Base-by-base conservation (phyloP, 2,888 invertebrate species). In the Trissolcus japonicus region DNA sequence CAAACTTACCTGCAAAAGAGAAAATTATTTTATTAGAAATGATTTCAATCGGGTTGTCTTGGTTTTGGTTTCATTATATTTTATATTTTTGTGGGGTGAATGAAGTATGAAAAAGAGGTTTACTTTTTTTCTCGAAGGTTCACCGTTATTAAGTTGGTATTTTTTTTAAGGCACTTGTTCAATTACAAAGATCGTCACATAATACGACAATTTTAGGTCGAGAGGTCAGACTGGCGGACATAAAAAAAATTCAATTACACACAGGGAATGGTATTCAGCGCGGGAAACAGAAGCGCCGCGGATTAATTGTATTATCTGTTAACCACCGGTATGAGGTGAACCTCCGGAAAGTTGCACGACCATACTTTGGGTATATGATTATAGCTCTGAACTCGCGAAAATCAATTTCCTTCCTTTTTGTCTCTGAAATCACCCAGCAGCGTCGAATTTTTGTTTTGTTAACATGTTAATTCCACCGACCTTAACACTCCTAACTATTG, bases 241-340 rank as follows among this genome's bases (percentile, higher is more conserved):
- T 56, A 53, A 55, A 56, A 55, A 56, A 56, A 66, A 66, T 50
- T 66, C 56, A 56, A 66, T 66, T 66, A 66, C 17, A 40, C 43
- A 13, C 48, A 29, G n/a, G 14, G 29, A 56, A 66, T 55, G 56
- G 11, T 54, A 50, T 65, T 65, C 25, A 41, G 48, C 29, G 48
- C 19, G 29, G 65, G 35, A 55, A 65, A 65, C 54, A 53, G 46
- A 55, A 55, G 41, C 53, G 9, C 43, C 65, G 55, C 41, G 43
- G 55, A 55, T 65, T 65, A 65, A 65, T 65, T 65, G 48, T 55
- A 55, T 65, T 65, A 65, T 25, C 65, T 55, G 29, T 54, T 63
- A 51, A 53, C 53, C 17, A 46, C 46, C 29, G 53, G 21, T 53
- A 55, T 53, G 55, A 63, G 62, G 53, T 53, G 54, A 25, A 63